Evolutionary conservation across 2,797 vertebrate genomes (phyloP), one percentile per base, ranked within the genome.

Genomic region (Pseudopleuronectes americanus): DNA sequence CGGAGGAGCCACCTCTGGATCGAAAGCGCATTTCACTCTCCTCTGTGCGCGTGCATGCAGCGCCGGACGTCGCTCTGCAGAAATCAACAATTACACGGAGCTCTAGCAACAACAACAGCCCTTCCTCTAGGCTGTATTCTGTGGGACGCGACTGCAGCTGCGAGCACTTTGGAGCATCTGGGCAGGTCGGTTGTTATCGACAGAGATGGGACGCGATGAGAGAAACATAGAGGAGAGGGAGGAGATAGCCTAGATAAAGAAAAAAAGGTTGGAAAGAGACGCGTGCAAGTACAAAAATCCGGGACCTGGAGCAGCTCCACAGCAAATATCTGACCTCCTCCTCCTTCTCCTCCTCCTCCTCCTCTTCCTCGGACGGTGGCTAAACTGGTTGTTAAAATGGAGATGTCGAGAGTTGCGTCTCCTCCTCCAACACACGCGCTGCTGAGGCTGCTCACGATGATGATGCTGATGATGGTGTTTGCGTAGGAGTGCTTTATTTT

Each of bases 401-500:
- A 90, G 87, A 86, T 85, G 84, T 79, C 68, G 85, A 89, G 85
- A 83, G 90, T 79, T 81, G 45, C 53, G 72, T 84, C 82, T 88
- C 74, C 79, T 87, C 84, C 71, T 82, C 80, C 78, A 41, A 49
- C 86, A 68, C 88, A 62, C 85, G 73, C 47, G 83, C 83, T 76
- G 81, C 78, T 45, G 80, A 72, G 71, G 83, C 75, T 87, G 80
- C 28, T 66, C 79, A 28, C 60, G 77, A 36, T 65, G 80, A 24
- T 74, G 83, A 68, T 84, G 88, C 23, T 48, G 59, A 68, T 76
- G 84, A 69, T 84, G 88, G 68, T 77, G 80, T 80, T 89, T 82
- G 90, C 85, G 90, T 92, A 90, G 90, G 91, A 92, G 87, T 81
- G 72, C 76, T 85, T 86, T 81, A 69, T 90, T 85, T 79, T 73